Evolutionary conservation across 2,888 invertebrate genomes (phyloP), one percentile per base, ranked within the genome.

Genomic region (Polylopha cassiicola): DNA sequence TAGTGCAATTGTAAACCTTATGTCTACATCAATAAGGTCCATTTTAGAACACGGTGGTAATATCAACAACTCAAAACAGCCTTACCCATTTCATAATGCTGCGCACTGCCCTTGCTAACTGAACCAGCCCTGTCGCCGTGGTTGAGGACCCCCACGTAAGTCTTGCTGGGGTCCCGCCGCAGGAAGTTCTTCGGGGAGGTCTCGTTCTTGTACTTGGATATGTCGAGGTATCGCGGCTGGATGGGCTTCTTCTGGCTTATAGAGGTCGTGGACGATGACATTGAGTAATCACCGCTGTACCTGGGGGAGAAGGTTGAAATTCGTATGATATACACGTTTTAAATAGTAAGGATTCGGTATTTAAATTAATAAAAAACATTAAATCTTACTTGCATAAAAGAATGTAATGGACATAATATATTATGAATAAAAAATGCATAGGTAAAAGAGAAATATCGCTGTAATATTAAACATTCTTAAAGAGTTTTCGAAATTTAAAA

Each of bases 151-250:
- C 67, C 74, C 2, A 84, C 81, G 30, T 86, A 85, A 0, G 85
- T 84, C 73, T 84, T 86, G 55, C 87, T 84, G 32, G 89, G 89
- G 55, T 89, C 89, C 22, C 88, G 66, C 6, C 89, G 71, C 22
- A 89, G 58, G 66, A 79, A 84, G 53, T 68, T 86, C 52, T 73
- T 73, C 3, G 87, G 80, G 1, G 80, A 78, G 29, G 72, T 76
- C 31, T 86, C 85, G 17, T 52, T 65, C 65, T 89, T 89, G 66
- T 89, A 89, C 65, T 88, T 89, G 30, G 89, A 89, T 45, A 89
- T 89, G 69, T 89, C 89, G 43, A 89, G 61, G 57, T 89, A 89
- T 30, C 89, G 81, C 3, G 81, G 81, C 53, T 73, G 74, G 24
- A 77, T 52, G 6, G 65, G 65, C 51, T 61, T 66, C 52, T 69